phyloP scores from a whole-genome alignment of 2,797 vertebrate species.

The Odontamblyopus lacepedii region DNA sequence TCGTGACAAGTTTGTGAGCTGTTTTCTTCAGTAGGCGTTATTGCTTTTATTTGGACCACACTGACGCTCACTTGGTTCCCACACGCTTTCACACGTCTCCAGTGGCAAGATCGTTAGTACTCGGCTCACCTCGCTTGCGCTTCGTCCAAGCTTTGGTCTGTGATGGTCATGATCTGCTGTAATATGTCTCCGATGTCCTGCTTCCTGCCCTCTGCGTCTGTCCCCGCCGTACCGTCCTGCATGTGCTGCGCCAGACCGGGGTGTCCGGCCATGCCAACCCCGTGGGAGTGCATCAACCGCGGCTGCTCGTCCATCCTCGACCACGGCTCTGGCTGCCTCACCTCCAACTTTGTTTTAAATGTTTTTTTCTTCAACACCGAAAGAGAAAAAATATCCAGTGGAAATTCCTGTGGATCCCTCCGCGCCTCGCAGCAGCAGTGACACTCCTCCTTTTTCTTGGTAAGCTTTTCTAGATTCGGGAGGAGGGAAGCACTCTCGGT shows the following conservation, averaged over 20 bases:
- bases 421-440: constrained; percentile 50
- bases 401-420: constrained; percentile 77
- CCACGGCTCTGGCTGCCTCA: constrained; percentile 68
- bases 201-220: constrained; percentile 93
- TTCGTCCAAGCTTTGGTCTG: constrained; percentile 98
- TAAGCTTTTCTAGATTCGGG: constrained; percentile 77
- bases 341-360: constrained; percentile 69
- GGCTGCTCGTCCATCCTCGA: constrained; percentile 92
- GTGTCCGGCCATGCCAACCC: constrained; percentile 95
- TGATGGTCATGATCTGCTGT: constrained; percentile 99
- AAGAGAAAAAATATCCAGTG: constrained; percentile 48
- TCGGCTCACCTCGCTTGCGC: constrained; percentile 93
- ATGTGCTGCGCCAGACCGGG: constrained; percentile 97
- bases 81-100: constrained; percentile 18
- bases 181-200: constrained; percentile 99
- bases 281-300: constrained; percentile 96
- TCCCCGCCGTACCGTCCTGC: constrained; percentile 91
- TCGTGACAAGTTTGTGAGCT: constrained; percentile 50
- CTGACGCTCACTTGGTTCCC: constrained; percentile 37
- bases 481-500: constrained; percentile 69
- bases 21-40: constrained; percentile 53
- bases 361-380: constrained; percentile 1
- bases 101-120: constrained; percentile 1
- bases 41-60: constrained; percentile 52
- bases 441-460: constrained; percentile 74